These are phyloP conservation scores for Radopholus similis DNA, from an alignment of 1,140 invertebrate species.

Conservation along the genomic window DNA sequence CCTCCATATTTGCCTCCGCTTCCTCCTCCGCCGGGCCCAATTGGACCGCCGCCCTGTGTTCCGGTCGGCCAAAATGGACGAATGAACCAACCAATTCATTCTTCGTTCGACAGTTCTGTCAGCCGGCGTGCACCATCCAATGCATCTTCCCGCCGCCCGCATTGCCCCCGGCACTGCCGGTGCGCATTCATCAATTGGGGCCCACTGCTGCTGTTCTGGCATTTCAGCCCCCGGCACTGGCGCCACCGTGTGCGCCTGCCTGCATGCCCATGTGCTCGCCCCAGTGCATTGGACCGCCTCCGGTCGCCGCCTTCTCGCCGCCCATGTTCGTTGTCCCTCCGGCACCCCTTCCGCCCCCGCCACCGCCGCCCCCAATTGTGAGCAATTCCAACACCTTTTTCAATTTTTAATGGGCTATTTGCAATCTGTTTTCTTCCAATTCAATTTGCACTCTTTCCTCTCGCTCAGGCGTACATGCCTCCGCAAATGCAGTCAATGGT, in stretches of 20 bases:
- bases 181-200: background rate
- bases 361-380: background rate
- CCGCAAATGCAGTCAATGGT: background rate
- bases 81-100: background rate
- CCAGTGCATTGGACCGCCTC: background rate
- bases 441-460: too few species aligned
- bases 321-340: constrained; percentile 5
- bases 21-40: background rate
- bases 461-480: background rate
- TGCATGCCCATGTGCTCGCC: background rate
- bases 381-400: too few species aligned
- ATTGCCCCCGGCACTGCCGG: background rate
- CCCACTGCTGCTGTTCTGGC: background rate
- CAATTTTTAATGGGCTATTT: too few species aligned
- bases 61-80: too few species aligned
- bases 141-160: constrained; percentile 14
- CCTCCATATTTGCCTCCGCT: background rate
- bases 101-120: background rate
- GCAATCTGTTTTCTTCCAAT: too few species aligned
- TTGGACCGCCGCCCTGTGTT: too few species aligned
- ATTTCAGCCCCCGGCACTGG: background rate
- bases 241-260: background rate
- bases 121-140: constrained; percentile 15
- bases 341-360: background rate
- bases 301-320: background rate